Evolutionary conservation across 92 coral and sea anemone genomes (phyloP), one percentile per base, ranked within the genome.

Genomic region (Diadumene lineata): DNA sequence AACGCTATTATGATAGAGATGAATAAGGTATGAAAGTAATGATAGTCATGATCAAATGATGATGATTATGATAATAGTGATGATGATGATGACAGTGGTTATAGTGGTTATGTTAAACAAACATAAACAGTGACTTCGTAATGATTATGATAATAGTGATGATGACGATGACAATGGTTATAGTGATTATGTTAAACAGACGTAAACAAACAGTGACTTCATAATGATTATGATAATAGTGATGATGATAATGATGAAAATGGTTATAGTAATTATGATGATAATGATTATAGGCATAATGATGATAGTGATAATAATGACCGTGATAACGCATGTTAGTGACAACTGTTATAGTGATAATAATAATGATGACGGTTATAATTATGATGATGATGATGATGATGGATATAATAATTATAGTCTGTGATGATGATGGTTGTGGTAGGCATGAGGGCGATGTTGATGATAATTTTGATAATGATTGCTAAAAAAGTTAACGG

Each of bases 1-100:
- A 94, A 89, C 25, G 98, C 97, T 17, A 85, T 89, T 58, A 92
- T 94, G 25, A 88, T 88, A 46, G 97, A 94, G 32, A 92, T 94
- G 85, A 88, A 88, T 50, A 89, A 84, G 98, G 98, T 94, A 75
- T 11, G 60, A 53, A 9, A n/a, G n/a, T n/a, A n/a, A n/a, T n/a
- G n/a, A n/a, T n/a, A n/a, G n/a, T n/a, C n/a, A n/a, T n/a, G n/a
- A n/a, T n/a, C n/a, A n/a, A n/a, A n/a, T n/a, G n/a, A 15, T 53
- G n/a, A 23, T 38, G 13, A 38, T 27, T 16, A 66, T 66, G 19
- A 19, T 56, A 17, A 19, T 56, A 7, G 19, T 56, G 24, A 19
- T 22, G 18, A 25, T 56, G 24, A 56, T 19, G 62, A 25, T 56
- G 62, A 38, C 48, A 38, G 13, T 38, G 48, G 13, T 38, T 6